Conservation (phyloP, 92 coral and sea anemone genomes). For the Actinernus sp. region DNA sequence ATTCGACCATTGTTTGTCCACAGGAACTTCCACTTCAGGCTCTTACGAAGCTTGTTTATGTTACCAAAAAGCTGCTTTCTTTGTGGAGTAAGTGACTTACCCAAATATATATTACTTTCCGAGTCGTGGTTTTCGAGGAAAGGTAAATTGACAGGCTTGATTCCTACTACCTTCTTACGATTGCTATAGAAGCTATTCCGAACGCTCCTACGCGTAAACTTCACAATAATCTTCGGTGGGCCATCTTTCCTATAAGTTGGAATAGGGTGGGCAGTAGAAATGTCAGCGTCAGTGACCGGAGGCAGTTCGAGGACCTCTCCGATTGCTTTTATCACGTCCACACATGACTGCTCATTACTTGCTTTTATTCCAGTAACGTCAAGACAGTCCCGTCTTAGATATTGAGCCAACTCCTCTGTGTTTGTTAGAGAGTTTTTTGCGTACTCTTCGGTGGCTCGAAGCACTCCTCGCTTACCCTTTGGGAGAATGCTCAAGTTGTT, state of each 20-base stretch:
- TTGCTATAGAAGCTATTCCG: conserved; percentile 29
- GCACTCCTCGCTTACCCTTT: too few species aligned
- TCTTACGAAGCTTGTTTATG: conserved; percentile 12
- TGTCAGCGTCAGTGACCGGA: background rate
- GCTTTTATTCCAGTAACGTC: conserved; percentile 18
- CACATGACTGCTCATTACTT: conserved; percentile 20
- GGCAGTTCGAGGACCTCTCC: conserved; percentile 13
- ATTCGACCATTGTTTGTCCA: conserved; percentile 54
- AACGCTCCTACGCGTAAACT: conserved; percentile 32
- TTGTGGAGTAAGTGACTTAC: conserved; percentile 31
- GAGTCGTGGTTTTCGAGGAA: too few species aligned
- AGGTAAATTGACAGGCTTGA: conserved; percentile 5
- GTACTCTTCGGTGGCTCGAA: too few species aligned
- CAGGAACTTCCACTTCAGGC: conserved; percentile 24
- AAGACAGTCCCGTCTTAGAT: conserved; percentile 37
- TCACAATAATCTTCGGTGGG: conserved; percentile 31
- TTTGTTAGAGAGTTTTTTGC: too few species aligned
- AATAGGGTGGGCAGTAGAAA: conserved; percentile 25
- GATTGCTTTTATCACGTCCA: conserved; percentile 9
- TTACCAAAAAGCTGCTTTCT: conserved; percentile 25
- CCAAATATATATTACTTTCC: too few species aligned
- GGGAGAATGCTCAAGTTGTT: too few species aligned
- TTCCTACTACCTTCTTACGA: conserved; percentile 15
- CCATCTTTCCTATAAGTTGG: conserved; percentile 14
- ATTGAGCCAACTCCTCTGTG: conserved; percentile 48